phyloP scores from a whole-genome alignment of 2,888 invertebrate species.

The Sialis fuliginosa region DNA sequence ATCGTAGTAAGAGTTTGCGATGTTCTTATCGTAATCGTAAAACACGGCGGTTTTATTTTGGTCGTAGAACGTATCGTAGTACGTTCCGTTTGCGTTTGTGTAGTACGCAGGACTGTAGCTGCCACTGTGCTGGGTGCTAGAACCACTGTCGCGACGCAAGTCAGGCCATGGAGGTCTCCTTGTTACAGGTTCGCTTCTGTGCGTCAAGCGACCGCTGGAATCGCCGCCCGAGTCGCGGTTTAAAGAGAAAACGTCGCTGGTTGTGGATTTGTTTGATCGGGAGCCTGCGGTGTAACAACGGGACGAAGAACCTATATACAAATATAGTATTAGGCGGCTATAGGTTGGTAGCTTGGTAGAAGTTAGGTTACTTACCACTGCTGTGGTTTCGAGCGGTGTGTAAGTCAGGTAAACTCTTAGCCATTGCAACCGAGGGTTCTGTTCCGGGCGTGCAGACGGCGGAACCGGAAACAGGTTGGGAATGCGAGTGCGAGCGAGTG shows the following conservation, averaged over 20 bases:
- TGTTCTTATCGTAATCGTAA: no score
- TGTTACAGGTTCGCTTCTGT: constrained; percentile 42
- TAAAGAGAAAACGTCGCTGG: constrained; percentile 15
- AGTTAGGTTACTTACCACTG: constrained; percentile 7
- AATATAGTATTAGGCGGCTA: not conserved
- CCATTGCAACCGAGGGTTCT: constrained; percentile 1
- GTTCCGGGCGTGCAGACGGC: constrained; percentile 21
- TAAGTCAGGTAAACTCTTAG: constrained; percentile 63
- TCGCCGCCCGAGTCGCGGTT: constrained; percentile 63
- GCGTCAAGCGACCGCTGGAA: constrained; percentile 68
- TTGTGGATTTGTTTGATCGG: constrained; percentile 24
- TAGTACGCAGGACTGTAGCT: constrained; percentile 11
- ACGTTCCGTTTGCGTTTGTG: no score
- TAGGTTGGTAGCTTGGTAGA: no score
- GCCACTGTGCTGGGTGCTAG: constrained; percentile 56
- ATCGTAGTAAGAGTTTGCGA: no score
- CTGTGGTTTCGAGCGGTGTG: constrained; percentile 26
- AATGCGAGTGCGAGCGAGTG: constrained; percentile 42
- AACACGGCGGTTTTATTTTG: no score
- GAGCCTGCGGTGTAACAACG: constrained; percentile 1
- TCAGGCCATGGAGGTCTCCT: not conserved
- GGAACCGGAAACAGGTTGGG: constrained; percentile 36
- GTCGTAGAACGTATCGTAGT: no score
- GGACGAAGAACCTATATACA: constrained; percentile 1
- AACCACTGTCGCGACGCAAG: constrained; percentile 49